Conservation (phyloP, 2,797 vertebrate genomes). For the Epinephelus coioides region DNA sequence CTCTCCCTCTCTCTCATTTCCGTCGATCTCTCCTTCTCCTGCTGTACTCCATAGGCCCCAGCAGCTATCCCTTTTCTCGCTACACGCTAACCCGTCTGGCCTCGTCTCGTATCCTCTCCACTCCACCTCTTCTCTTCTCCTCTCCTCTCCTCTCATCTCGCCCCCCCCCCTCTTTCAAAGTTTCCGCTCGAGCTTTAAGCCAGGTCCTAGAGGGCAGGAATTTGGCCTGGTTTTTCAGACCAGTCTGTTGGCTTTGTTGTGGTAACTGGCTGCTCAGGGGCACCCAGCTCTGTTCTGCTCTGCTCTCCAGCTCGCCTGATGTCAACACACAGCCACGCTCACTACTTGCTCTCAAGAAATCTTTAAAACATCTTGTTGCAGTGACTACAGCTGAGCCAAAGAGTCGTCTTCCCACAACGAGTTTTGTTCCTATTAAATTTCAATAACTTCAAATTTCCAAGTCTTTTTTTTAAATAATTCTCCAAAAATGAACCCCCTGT, state of each 20-base stretch:
- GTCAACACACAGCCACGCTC: constrained; percentile 74
- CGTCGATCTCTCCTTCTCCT: constrained; percentile 62
- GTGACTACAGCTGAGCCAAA: constrained; percentile 53
- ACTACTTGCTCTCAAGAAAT: constrained; percentile 57
- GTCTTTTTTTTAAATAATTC: constrained; percentile 1
- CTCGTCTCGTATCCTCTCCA: constrained; percentile 76
- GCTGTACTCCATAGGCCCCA: constrained; percentile 66
- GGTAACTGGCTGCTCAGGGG: constrained; percentile 82
- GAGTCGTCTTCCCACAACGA: constrained; percentile 18
- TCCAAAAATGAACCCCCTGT: constrained; percentile 6
- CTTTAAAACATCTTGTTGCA: constrained; percentile 65
- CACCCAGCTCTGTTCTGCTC: constrained; percentile 75
- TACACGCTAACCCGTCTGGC: constrained; percentile 66
- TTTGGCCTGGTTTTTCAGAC: constrained; percentile 82
- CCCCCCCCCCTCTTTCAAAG: constrained; percentile 73
- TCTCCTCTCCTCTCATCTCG: constrained; percentile 58
- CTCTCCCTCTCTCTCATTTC: constrained; percentile 62
- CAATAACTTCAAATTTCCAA: not conserved
- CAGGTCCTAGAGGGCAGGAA: constrained; percentile 85
- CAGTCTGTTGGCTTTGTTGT: constrained; percentile 84
- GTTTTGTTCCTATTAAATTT: constrained; percentile 37
- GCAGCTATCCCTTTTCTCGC: constrained; percentile 74
- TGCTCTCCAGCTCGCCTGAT: constrained; percentile 72
- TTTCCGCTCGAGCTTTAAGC: constrained; percentile 80
- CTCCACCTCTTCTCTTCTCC: constrained; percentile 70